phyloP scores from a whole-genome alignment of 35 echinoderm and acorn worm genomes.

The Holothuria glaberrima region DNA sequence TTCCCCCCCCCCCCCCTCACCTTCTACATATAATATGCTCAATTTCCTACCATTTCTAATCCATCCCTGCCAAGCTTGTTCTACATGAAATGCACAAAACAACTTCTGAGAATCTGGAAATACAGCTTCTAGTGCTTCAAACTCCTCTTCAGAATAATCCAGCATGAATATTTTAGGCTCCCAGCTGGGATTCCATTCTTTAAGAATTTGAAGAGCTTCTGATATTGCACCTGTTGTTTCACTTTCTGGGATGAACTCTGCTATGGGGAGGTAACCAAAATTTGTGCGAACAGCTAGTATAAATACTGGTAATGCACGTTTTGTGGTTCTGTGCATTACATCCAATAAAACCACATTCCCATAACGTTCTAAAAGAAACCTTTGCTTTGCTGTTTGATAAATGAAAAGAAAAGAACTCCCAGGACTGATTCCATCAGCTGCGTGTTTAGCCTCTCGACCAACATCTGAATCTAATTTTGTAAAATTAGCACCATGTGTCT shows the following conservation, averaged over 20 bases:
- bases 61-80: neutral
- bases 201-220: neutral
- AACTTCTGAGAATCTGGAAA: neutral
- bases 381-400: neutral
- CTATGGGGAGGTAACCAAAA: neutral
- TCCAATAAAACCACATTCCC: neutral
- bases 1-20: too few relatives aligned
- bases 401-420: neutral
- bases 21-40: too few relatives aligned
- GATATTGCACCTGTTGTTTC: neutral
- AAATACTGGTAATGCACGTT: neutral
- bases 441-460: neutral
- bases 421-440: neutral
- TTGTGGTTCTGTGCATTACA: conserved; percentile 6
- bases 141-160: conserved; percentile 11
- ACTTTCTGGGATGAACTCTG: neutral
- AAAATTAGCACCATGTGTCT: neutral
- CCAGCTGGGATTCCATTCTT: conserved; percentile 21
- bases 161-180: neutral
- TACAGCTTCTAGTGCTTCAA: neutral
- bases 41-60: neutral
- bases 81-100: neutral
- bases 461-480: neutral
- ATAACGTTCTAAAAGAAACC: neutral
- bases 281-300: neutral